Evolutionary conservation across 1,140 invertebrate genomes (phyloP).

Genomic region (Drosophila busckii): DNA sequence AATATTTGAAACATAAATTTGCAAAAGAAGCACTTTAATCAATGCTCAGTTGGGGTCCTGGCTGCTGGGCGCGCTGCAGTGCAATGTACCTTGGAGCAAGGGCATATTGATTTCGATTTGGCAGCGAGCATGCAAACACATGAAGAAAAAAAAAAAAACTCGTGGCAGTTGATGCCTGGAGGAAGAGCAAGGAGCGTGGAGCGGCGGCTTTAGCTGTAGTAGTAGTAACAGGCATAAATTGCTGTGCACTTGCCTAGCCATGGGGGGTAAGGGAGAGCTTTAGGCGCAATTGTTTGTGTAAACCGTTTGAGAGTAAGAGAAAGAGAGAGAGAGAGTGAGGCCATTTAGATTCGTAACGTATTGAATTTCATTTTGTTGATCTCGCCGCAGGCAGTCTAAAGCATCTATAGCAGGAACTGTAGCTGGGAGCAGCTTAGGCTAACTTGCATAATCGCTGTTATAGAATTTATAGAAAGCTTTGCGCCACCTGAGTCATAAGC

Average conservation of each 20-base stretch:
- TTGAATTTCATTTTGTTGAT: slow-evolving; percentile 65
- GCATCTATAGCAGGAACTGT: slow-evolving; percentile 1
- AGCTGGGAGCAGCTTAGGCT: slow-evolving; percentile 4
- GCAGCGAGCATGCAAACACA: neutral
- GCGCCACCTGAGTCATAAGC: slow-evolving; percentile 56
- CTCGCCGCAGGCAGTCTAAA: slow-evolving; percentile 28
- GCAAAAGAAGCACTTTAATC: slow-evolving; percentile 73
- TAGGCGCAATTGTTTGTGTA: slow-evolving; percentile 40
- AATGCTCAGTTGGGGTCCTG: slow-evolving; percentile 50
- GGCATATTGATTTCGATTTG: slow-evolving; percentile 43
- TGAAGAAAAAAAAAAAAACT: too few relatives aligned
- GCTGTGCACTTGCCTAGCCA: slow-evolving; percentile 23
- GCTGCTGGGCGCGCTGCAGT: slow-evolving; percentile 16
- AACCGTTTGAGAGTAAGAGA: neutral
- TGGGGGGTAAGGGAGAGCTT: slow-evolving; percentile 25
- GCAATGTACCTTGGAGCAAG: slow-evolving; percentile 46
- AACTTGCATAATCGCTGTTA: slow-evolving; percentile 70
- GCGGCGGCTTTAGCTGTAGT: slow-evolving; percentile 4
- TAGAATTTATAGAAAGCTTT: slow-evolving; percentile 72
- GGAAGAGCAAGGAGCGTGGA: neutral
- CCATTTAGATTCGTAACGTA: slow-evolving; percentile 67
- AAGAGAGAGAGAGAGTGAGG: slow-evolving; percentile 18
- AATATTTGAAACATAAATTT: slow-evolving; percentile 76
- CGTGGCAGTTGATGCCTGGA: too few relatives aligned
- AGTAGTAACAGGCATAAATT: slow-evolving; percentile 40